Conservation (phyloP, 1,140 invertebrate species). For the Drosophila varians region DNA sequence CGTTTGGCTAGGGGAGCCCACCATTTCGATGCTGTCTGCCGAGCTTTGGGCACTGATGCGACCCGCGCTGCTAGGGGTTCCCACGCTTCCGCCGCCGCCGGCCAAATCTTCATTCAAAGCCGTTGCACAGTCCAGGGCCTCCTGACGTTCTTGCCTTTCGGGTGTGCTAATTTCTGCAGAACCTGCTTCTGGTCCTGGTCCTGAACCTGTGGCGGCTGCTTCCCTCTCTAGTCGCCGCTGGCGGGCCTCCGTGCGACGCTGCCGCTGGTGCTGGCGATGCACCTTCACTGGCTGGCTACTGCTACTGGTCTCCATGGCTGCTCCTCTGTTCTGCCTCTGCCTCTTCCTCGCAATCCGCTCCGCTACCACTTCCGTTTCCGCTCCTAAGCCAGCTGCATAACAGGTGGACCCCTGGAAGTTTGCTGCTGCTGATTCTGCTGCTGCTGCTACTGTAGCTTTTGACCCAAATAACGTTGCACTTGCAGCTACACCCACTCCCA, state of each 20-base stretch:
- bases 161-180: constrained; percentile 9
- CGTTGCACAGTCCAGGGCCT: constrained; percentile 53
- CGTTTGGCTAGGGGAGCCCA: constrained; percentile 68
- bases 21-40: constrained; percentile 71
- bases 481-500: constrained; percentile 32
- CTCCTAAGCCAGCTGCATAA: constrained; percentile 56
- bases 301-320: constrained; percentile 57
- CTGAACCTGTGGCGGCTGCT: constrained; percentile 49
- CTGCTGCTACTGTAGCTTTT: constrained; percentile 48
- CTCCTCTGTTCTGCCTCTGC: constrained; percentile 4
- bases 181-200: constrained; percentile 13
- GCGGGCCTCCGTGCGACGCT: constrained; percentile 72
- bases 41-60: constrained; percentile 73
- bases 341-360: background rate
- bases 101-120: constrained; percentile 52
- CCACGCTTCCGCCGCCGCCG: constrained; percentile 28
- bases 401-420: constrained; percentile 63
- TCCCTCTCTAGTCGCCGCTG: constrained; percentile 67
- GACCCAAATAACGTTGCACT: constrained; percentile 74
- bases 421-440: constrained; percentile 15
- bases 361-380: background rate
- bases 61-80: constrained; percentile 46
- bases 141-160: constrained; percentile 4
- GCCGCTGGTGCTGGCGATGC: constrained; percentile 79
- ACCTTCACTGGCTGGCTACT: constrained; percentile 64